A percentile compares a stretch with the other conserved stretches of the same genome.
Evolutionary conservation across 1,140 invertebrate species (phyloP).

Genomic region (Macrobrachium rosenbergii): DNA sequence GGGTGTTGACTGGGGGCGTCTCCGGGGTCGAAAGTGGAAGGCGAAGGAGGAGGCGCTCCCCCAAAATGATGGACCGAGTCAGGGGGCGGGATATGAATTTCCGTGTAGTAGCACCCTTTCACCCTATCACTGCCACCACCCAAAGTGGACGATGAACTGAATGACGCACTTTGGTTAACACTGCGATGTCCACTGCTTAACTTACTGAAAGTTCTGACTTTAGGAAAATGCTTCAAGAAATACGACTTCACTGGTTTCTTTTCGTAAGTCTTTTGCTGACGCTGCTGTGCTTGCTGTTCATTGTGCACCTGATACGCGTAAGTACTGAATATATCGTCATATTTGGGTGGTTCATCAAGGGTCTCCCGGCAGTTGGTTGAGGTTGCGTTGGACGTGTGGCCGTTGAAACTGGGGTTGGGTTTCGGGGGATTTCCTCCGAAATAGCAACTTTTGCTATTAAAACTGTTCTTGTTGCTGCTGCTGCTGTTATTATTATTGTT

Average conservation of each 20-base stretch:
- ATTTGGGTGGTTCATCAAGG: slow-evolving; percentile 39
- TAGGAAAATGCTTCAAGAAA: slow-evolving; percentile 31
- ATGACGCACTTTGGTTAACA: neutral
- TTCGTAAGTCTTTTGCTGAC: slow-evolving; percentile 21
- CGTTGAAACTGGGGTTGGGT: neutral
- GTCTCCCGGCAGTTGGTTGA: slow-evolving; percentile 4
- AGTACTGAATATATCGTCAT: slow-evolving; percentile 47
- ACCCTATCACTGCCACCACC: neutral
- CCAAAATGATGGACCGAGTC: too few relatives aligned
- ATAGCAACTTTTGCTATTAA: neutral
- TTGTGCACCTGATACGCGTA: neutral
- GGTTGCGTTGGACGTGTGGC: neutral
- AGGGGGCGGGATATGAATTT: too few relatives aligned
- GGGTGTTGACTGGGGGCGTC: neutral
- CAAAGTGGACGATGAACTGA: neutral
- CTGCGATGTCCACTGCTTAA: neutral
- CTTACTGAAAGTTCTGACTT: slow-evolving; percentile 6
- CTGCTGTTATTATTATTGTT: neutral
- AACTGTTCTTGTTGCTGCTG: neutral
- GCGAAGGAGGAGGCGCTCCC: neutral
- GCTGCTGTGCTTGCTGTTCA: neutral
- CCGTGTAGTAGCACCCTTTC: too few relatives aligned
- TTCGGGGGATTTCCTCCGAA: neutral
- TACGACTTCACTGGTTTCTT: slow-evolving; percentile 38
- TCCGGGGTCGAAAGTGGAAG: neutral